phyloP scores from a whole-genome alignment of 64 coral and sea anemone species.

The Montipora foliosa region DNA sequence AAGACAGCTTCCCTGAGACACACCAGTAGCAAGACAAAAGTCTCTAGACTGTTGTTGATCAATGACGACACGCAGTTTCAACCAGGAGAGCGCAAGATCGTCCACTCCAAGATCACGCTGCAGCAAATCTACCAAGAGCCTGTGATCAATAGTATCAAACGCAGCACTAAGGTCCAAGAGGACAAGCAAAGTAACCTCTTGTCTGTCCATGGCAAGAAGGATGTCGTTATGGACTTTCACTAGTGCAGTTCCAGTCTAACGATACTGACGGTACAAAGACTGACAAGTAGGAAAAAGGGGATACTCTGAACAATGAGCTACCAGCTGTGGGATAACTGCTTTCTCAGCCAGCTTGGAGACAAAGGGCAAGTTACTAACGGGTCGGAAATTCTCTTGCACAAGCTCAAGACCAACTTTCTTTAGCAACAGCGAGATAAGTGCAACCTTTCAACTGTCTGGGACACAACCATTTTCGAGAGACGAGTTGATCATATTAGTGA shows the following conservation, averaged over 20 bases:
- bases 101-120: slow-evolving; percentile 8
- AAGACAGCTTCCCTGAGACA: background rate
- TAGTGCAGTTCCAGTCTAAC: background rate
- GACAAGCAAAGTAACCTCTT: no score
- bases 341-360: no score
- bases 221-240: background rate
- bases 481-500: slow-evolving; percentile 14
- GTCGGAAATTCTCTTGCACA: no score
- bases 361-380: no score
- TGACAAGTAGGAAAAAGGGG: no score
- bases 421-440: background rate
- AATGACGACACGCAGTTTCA: background rate
- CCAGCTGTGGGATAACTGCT: no score
- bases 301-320: no score
- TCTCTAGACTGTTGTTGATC: background rate
- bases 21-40: background rate
- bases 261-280: no score
- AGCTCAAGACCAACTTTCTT: no score
- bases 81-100: background rate
- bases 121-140: background rate
- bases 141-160: no score
- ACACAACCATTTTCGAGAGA: background rate
- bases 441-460: background rate
- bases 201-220: no score
- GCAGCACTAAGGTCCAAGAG: no score